Evolutionary conservation across 2,888 invertebrate species (phyloP), one percentile per base, ranked within the genome.

Genomic region (Teleiodes luculella): DNA sequence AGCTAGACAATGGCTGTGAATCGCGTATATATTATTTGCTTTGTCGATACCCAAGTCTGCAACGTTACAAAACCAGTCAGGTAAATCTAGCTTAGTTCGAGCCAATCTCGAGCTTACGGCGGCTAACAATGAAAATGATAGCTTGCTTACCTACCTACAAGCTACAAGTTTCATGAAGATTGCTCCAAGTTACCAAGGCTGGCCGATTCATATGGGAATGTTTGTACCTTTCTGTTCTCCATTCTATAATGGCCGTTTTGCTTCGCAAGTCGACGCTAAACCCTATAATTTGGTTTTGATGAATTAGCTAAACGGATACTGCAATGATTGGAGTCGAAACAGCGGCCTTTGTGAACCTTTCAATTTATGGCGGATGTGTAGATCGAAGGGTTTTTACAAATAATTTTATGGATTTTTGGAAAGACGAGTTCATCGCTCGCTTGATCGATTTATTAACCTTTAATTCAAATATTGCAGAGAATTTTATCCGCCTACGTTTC

Each of bases 271-370:
- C 76, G 78, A 76, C 72, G 60, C 64, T 63, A 65, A 58, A 68
- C 66, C 68, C 76, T 83, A 73, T 83, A 83, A 86, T 85, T 83
- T 83, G 64, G 67, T 76, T 76, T 75, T 81, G 85, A 84, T 83
- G 74, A 78, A 83, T 85, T 81, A 84, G 72, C 76, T 67, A 70
- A 79, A 78, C 68, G 72, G 74, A 76, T 74, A 75, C 70, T 72
- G 35, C 13, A 76, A 78, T 78, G 73, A 80, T 76, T 70, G 75
- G 67, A 71, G 68, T 64, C 65, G 68, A 65, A 64, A 69, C 61
- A 66, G 68, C 65, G 65, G 67, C 65, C 64, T 65, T 70, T 70
- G 11, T 66, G 65, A 68, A 65, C 71, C 74, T 67, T 70, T 65
- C 65, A 75, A 78, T 79, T 80, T 77, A 66, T 67, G 74, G 66